Evolutionary conservation across 92 coral and sea anemone genomes (phyloP).

Genomic region (Zoanthus sociatus): DNA sequence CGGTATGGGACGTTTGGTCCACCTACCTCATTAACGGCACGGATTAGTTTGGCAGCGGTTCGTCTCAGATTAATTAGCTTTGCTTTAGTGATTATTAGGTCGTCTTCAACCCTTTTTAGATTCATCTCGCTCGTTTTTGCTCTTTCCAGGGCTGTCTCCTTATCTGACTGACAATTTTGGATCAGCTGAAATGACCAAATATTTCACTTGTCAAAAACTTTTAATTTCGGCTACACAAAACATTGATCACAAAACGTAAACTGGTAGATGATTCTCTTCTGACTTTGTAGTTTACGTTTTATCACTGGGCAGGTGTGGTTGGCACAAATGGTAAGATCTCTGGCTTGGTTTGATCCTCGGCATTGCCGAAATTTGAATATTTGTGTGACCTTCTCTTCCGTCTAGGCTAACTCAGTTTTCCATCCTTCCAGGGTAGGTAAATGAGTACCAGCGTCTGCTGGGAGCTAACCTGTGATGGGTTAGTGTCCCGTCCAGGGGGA

Average conservation of each 20-base stretch:
- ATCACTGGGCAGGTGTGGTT: no score
- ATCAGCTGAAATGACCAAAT: constrained; percentile 49
- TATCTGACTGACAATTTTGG: constrained; percentile 26
- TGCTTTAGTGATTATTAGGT: constrained; percentile 29
- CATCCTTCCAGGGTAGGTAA: no score
- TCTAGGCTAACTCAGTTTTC: no score
- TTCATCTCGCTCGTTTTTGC: constrained; percentile 60
- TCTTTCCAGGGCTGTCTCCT: constrained; percentile 39
- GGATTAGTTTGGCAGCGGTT: constrained; percentile 76
- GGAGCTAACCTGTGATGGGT: no score
- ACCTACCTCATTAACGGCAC: constrained; percentile 85
- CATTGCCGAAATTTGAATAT: no score
- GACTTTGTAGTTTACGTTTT: no score
- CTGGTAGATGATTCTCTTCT: no score
- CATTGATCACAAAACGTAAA: neutral
- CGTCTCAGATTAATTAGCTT: constrained; percentile 76
- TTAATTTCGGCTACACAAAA: neutral
- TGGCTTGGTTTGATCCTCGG: no score
- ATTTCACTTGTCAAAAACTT: neutral
- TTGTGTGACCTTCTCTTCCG: no score
- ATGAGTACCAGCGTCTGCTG: no score
- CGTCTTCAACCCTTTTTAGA: constrained; percentile 37
- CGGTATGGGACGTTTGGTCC: neutral
- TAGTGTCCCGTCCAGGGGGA: no score
- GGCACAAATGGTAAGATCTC: no score